These are phyloP conservation scores for Sarcophaga variegata DNA, from an alignment of 2,888 invertebrate species.

Conservation along the genomic window DNA sequence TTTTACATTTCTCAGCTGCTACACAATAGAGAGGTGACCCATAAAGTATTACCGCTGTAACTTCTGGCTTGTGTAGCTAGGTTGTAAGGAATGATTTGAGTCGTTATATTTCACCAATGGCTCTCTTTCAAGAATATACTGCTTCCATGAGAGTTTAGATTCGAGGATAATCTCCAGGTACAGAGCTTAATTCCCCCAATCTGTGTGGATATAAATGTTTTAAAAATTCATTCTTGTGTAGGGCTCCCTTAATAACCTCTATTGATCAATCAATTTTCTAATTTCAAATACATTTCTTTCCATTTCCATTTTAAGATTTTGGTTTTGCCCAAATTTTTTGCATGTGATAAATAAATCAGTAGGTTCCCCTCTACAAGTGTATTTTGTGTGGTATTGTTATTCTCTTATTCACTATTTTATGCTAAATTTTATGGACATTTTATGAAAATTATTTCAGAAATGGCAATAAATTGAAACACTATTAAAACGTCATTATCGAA, in stretches of 20 bases:
- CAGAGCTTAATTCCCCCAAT: no score
- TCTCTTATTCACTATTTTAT: not conserved
- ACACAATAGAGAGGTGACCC: no score
- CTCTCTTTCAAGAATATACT: no score
- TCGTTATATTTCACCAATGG: no score
- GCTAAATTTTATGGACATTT: slow-evolving; percentile 23
- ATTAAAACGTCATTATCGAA: slow-evolving; percentile 71
- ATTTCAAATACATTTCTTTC: slow-evolving; percentile 3
- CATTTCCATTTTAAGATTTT: not conserved
- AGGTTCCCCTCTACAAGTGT: not conserved
- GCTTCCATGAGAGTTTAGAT: no score
- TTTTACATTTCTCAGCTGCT: no score
- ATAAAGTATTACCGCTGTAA: no score
- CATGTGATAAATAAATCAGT: slow-evolving; percentile 10
- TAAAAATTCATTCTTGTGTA: not conserved
- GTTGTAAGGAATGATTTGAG: no score
- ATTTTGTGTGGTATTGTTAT: not conserved
- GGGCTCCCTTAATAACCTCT: not conserved
- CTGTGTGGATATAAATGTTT: not conserved
- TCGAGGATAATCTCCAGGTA: no score
- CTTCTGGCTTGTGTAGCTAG: no score
- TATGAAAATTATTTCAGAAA: slow-evolving; percentile 38
- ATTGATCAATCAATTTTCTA: not conserved
- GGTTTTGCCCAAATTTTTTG: not conserved
- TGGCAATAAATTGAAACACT: slow-evolving; percentile 64